These are phyloP conservation scores for Nomada fabriciana DNA, from an alignment of 2,888 invertebrate genomes.

Conservation along the genomic window DNA sequence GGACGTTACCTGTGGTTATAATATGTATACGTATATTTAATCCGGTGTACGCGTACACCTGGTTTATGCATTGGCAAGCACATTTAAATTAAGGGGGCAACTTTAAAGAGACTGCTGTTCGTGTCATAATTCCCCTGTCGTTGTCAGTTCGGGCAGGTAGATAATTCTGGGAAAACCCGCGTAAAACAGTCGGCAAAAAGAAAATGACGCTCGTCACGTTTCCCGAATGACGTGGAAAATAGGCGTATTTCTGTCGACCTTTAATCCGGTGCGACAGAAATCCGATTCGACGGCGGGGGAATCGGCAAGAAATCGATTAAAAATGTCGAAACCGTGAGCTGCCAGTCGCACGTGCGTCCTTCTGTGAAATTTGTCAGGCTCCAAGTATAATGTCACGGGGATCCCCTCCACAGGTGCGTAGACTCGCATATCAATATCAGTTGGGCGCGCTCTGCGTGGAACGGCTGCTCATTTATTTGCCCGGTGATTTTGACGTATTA, in stretches of 20 bases:
- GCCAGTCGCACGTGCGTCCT: slow-evolving; percentile 60
- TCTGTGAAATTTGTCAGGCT: slow-evolving; percentile 54
- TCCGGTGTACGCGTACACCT: too few relatives aligned
- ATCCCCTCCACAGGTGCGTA: background rate
- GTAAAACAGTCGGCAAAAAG: too few relatives aligned
- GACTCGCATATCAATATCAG: slow-evolving; percentile 41
- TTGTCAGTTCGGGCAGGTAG: too few relatives aligned
- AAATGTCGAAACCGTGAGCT: slow-evolving; percentile 40
- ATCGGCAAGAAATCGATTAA: slow-evolving; percentile 37
- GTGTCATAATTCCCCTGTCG: too few relatives aligned
- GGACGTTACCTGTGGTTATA: too few relatives aligned
- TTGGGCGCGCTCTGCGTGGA: slow-evolving; percentile 24
- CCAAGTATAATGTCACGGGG: slow-evolving; percentile 24
- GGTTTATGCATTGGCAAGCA: too few relatives aligned
- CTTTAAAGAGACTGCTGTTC: too few relatives aligned
- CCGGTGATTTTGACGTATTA: slow-evolving; percentile 42
- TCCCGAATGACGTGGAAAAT: too few relatives aligned
- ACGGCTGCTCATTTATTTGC: slow-evolving; percentile 50
- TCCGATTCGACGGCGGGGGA: background rate
- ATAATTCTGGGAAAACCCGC: too few relatives aligned
- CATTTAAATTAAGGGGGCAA: too few relatives aligned
- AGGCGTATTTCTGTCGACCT: background rate
- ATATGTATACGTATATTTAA: too few relatives aligned
- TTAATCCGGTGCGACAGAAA: background rate
- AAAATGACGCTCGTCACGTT: too few relatives aligned